Base-by-base conservation (phyloP, 2,113 vertebrate genomes). In the Paramormyrops kingsleyae region DNA sequence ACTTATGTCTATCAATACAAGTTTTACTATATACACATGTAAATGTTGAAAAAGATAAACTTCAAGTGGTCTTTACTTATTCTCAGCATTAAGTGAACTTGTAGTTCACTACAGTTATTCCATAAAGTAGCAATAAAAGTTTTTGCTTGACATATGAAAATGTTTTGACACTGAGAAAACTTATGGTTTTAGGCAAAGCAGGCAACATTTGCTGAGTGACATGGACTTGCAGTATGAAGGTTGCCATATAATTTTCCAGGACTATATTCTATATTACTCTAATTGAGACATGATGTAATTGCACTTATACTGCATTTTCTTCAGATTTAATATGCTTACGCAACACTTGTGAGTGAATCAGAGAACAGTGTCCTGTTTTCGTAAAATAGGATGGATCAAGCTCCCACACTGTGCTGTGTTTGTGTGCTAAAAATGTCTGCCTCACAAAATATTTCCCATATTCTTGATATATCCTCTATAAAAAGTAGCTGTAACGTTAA, bases 291-390 rank as follows among this genome's bases (percentile, higher is more conserved):
- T 86, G 83, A 52, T 15, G 27, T 19, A 87, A 53, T 31, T 52
- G 85, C 8, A 27, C 15, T 83, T 19, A 35, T 87, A 9, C 31
- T 87, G 85, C 47, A 53, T 83, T 27, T 87, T 87, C 52, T 52
- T 31, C n/a, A 87, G 46, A 50, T 31, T 70, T 70, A 31, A 70
- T 70, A 31, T 31, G 31, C 62, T 70, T 70, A 70, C 10, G 27
- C 62, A 70, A 31, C 62, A 70, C n/a, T 31, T 70, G n/a, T 70
- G n/a, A 70, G 62, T 27, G 62, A 66, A 66, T 66, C n/a, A 31
- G 24, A 27, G 62, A 66, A 66, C n/a, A 31, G 15, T 83, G 89
- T 3, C 92, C 62, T 31, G n/a, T 70, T 70, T 70, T 70, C 10
- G 4, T 70, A 70, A 31, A 70, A 70, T 5, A 27, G 62, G 62